Conservation (phyloP, 2,113 vertebrate species). For the Pogonocichla stellata region DNA sequence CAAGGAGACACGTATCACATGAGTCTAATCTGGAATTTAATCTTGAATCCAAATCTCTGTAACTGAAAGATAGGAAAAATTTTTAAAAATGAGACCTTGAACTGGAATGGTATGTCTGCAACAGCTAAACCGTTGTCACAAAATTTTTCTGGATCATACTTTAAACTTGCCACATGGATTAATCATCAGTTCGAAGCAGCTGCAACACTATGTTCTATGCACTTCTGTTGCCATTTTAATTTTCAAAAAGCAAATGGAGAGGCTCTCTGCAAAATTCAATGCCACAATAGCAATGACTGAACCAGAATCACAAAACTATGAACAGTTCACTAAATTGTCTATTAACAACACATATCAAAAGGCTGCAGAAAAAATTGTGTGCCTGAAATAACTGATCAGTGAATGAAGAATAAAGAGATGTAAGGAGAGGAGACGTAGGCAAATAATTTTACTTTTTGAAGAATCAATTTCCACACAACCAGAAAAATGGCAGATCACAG, state of each 20-base stretch:
- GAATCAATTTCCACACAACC: constrained; percentile 18
- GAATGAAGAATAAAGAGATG: constrained; percentile 23
- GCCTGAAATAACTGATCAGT: constrained; percentile 41
- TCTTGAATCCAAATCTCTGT: background rate
- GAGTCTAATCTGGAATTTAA: background rate
- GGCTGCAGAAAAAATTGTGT: constrained; percentile 2
- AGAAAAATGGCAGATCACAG: background rate
- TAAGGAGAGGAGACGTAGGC: background rate
- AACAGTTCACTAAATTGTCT: constrained; percentile 51
- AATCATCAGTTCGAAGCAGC: constrained; percentile 19
- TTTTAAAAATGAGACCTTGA: background rate
- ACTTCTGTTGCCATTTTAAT: constrained; percentile 56
- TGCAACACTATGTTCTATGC: constrained; percentile 22
- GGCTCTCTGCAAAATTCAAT: constrained; percentile 56
- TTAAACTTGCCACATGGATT: constrained; percentile 22
- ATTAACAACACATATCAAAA: constrained; percentile 36
- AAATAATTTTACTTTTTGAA: constrained; percentile 14
- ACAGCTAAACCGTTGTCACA: background rate
- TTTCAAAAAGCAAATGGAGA: constrained; percentile 55
- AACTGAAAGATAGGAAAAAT: background rate
- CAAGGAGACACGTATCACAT: background rate
- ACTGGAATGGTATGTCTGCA: background rate
- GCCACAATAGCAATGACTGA: constrained; percentile 5
- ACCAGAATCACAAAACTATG: constrained; percentile 41
- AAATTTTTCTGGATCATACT: background rate